These are phyloP conservation scores for Microctonus hyperodae DNA, from an alignment of 2,888 invertebrate species.

Conservation along the genomic window DNA sequence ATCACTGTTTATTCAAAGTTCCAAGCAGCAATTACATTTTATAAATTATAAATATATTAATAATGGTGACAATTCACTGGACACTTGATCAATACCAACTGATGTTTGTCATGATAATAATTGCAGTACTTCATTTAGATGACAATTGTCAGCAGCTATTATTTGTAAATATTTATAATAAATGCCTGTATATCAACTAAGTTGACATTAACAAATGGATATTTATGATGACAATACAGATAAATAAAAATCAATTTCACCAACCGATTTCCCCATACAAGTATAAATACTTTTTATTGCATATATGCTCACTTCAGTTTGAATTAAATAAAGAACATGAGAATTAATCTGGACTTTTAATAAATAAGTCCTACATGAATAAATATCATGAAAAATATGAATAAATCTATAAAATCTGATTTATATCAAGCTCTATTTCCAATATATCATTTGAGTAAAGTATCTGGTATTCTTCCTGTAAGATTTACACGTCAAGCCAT, in stretches of 20 bases:
- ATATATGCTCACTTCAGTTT: too few species aligned
- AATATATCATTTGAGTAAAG: constrained; percentile 54
- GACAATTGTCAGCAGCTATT: constrained; percentile 1
- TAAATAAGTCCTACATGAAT: neutral
- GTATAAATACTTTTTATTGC: too few species aligned
- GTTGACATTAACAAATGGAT: constrained; percentile 47
- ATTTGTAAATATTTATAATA: constrained; percentile 48
- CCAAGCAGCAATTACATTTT: too few species aligned
- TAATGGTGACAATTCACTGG: too few species aligned
- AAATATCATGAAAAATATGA: constrained; percentile 29
- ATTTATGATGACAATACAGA: constrained; percentile 9
- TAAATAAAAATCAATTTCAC: constrained; percentile 13
- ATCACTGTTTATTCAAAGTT: too few species aligned
- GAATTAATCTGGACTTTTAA: too few species aligned
- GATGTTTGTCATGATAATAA: constrained; percentile 42
- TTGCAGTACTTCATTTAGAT: constrained; percentile 27
- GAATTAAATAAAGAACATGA: too few species aligned
- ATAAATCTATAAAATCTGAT: constrained; percentile 44
- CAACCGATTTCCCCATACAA: constrained; percentile 4
- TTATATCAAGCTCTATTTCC: constrained; percentile 54
- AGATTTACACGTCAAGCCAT: constrained; percentile 44
- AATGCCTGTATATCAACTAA: constrained; percentile 38
- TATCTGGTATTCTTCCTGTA: constrained; percentile 55
- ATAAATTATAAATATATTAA: too few species aligned
- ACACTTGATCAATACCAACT: neutral